Percentiles rank a stretch among this genome's conserved stretches.
Conservation (phyloP, 1,140 invertebrate species). For the Aphidius gifuensis region DNA sequence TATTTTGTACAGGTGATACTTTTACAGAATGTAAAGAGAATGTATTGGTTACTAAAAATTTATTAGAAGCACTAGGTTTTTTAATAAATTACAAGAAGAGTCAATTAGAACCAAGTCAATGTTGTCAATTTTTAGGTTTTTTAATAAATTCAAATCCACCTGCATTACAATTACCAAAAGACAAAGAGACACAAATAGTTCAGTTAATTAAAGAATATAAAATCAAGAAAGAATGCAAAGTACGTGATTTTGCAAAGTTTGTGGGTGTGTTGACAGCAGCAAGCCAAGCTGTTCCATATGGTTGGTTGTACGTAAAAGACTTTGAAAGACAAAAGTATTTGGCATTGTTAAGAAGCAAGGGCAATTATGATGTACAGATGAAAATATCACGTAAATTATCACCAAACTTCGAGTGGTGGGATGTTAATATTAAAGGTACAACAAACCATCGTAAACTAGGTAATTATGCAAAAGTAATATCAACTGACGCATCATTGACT, state of each 20-base stretch:
- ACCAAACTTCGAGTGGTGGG: slow-evolving; percentile 1
- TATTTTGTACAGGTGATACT: neutral
- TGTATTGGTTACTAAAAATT: neutral
- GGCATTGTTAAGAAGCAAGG: neutral
- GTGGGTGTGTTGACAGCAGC: neutral
- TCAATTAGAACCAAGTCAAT: neutral
- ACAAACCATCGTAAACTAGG: neutral
- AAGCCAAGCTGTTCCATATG: neutral
- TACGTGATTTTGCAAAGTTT: slow-evolving; percentile 4
- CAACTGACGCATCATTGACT: slow-evolving; percentile 11
- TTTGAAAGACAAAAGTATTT: slow-evolving; percentile 5
- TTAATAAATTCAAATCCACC: slow-evolving; percentile 3
- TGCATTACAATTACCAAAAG: slow-evolving; percentile 1
- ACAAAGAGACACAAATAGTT: neutral
- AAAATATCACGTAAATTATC: neutral
- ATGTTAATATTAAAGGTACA: slow-evolving; percentile 2
- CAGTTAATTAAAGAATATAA: slow-evolving; percentile 3
- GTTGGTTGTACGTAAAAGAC: slow-evolving; percentile 4
- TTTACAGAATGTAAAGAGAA: neutral
- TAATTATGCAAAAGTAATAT: slow-evolving; percentile 25
- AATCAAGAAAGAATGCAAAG: neutral
- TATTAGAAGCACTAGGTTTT: neutral
- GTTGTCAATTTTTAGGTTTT: neutral
- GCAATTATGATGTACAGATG: neutral
- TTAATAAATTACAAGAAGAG: slow-evolving; percentile 9